Evolutionary conservation across 2,888 invertebrate species (phyloP).

Genomic region (Esperia sulphurella): DNA sequence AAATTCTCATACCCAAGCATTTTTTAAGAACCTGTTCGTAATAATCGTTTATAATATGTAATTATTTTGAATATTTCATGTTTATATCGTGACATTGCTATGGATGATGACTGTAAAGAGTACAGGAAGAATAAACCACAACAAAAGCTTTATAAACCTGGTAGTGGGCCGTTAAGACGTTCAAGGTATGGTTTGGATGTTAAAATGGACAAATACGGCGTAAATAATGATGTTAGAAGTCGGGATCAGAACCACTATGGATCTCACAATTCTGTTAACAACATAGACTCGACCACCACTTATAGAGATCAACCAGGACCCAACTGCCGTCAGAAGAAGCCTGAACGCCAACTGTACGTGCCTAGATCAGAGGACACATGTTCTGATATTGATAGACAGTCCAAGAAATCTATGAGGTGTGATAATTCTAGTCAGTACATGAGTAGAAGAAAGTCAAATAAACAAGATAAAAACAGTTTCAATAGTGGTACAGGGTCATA

Average conservation of each 20-base stretch:
- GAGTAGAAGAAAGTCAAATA: conserved; percentile 55
- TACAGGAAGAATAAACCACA: conserved; percentile 83
- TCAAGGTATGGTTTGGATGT: conserved; percentile 80
- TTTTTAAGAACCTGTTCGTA: conserved; percentile 10
- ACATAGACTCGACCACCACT: conserved; percentile 40
- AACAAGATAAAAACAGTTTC: conserved; percentile 49
- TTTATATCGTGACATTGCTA: conserved; percentile 56
- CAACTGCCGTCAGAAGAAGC: conserved; percentile 57
- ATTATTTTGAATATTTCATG: conserved; percentile 38
- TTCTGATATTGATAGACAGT: conserved; percentile 53
- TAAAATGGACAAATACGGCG: conserved; percentile 71
- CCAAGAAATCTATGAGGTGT: conserved; percentile 46
- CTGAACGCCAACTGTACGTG: conserved; percentile 68
- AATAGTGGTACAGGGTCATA: conserved; percentile 47
- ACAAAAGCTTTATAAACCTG: conserved; percentile 86
- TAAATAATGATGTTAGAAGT: conserved; percentile 46
- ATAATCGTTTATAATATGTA: conserved; percentile 30
- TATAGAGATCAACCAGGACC: conserved; percentile 39
- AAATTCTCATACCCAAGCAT: conserved; percentile 14
- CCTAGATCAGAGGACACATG: conserved; percentile 54
- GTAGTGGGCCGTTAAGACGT: conserved; percentile 86
- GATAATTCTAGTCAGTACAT: conserved; percentile 67
- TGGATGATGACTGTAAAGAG: conserved; percentile 78
- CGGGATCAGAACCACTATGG: conserved; percentile 55
- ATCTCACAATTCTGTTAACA: conserved; percentile 61